Evolutionary conservation across 2,797 vertebrate genomes (phyloP).

Genomic region (Anguilla obscura): DNA sequence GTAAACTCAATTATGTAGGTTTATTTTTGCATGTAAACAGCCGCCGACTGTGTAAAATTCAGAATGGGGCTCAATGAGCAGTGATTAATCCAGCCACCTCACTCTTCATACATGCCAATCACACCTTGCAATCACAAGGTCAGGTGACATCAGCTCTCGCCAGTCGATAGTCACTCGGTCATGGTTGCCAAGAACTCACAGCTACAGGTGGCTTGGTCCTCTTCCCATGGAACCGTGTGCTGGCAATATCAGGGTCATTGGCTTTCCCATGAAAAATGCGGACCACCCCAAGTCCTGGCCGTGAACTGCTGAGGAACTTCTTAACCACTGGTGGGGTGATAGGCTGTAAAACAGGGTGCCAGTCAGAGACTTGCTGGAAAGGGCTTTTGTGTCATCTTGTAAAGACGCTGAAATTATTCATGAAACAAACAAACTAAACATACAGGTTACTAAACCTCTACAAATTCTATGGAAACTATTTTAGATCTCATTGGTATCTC

Average conservation of each 20-base stretch:
- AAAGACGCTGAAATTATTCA: background rate
- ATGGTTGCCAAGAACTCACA: slow-evolving; percentile 64
- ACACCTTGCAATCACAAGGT: background rate
- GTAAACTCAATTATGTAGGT: background rate
- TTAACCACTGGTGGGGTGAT: slow-evolving; percentile 71
- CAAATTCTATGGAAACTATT: background rate
- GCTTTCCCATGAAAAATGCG: slow-evolving; percentile 78
- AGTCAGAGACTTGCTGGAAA: background rate
- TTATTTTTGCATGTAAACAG: slow-evolving; percentile 4
- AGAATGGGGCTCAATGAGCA: background rate
- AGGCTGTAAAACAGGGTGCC: slow-evolving; percentile 61
- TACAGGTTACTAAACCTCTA: background rate
- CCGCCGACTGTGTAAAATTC: background rate
- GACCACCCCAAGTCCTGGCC: slow-evolving; percentile 70
- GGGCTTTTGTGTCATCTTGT: background rate
- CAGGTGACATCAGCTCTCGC: background rate
- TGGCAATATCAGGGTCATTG: slow-evolving; percentile 75
- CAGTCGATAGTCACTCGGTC: background rate
- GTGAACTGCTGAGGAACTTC: slow-evolving; percentile 72
- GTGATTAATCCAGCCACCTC: background rate
- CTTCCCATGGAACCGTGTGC: slow-evolving; percentile 75
- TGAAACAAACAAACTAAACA: background rate
- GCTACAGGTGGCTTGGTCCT: slow-evolving; percentile 51
- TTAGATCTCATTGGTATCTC: background rate
- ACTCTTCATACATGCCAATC: background rate